phyloP scores from a whole-genome alignment of 1,140 invertebrate species.

The Drosophila pseudoobscura region DNA sequence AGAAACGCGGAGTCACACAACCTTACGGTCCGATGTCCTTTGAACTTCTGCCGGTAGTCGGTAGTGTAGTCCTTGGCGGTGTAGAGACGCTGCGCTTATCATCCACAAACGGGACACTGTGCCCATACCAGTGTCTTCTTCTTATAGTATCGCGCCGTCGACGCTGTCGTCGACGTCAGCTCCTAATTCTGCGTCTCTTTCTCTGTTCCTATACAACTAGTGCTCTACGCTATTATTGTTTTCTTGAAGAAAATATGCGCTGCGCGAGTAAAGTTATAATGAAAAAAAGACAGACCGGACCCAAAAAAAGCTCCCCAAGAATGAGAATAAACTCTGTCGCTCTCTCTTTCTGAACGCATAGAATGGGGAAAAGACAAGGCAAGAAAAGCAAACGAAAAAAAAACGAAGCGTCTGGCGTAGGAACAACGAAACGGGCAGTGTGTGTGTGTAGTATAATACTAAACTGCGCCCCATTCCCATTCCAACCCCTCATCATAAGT shows the following conservation, averaged over 20 bases:
- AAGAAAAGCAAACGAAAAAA: slow-evolving; percentile 36
- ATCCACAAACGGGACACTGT: slow-evolving; percentile 73
- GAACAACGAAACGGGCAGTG: slow-evolving; percentile 13
- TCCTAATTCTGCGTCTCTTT: slow-evolving; percentile 60
- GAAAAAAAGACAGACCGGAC: slow-evolving; percentile 25
- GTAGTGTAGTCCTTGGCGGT: slow-evolving; percentile 17
- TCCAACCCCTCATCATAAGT: slow-evolving; percentile 8
- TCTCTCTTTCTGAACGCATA: slow-evolving; percentile 29
- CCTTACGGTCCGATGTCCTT: slow-evolving; percentile 77
- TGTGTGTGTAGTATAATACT: slow-evolving; percentile 39
- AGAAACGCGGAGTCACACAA: slow-evolving; percentile 57
- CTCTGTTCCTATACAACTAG: slow-evolving; percentile 38
- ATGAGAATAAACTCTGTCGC: slow-evolving; percentile 52
- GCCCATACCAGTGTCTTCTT: slow-evolving; percentile 60
- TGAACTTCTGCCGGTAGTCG: slow-evolving; percentile 69
- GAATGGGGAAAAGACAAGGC: slow-evolving; percentile 19
- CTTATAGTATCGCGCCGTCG: slow-evolving; percentile 51
- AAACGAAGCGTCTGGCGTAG: slow-evolving; percentile 39
- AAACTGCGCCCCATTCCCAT: slow-evolving; percentile 32
- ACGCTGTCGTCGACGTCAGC: slow-evolving; percentile 31
- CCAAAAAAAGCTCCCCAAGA: slow-evolving; percentile 52
- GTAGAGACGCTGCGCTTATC: slow-evolving; percentile 60
- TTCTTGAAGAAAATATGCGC: slow-evolving; percentile 72
- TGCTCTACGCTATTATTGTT: slow-evolving; percentile 63
- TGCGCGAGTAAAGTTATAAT: slow-evolving; percentile 41